These are phyloP conservation scores for Allygus modestus DNA, from an alignment of 2,888 invertebrate genomes.

Conservation along the genomic window DNA sequence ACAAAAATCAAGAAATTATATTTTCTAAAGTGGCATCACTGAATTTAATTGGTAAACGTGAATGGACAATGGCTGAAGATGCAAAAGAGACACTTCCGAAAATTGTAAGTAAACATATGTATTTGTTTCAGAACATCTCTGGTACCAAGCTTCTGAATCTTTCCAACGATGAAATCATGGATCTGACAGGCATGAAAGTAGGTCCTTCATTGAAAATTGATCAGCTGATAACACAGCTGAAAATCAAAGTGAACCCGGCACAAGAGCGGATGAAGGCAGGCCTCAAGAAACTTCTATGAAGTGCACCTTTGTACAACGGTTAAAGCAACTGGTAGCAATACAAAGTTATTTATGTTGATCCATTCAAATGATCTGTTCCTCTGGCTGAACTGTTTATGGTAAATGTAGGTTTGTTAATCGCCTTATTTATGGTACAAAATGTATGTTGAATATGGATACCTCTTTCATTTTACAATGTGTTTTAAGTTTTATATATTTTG, in stretches of 20 bases:
- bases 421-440: constrained; percentile 39
- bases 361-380: neutral
- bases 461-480: neutral
- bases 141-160: constrained; percentile 89
- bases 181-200: constrained; percentile 94
- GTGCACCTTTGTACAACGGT: neutral
- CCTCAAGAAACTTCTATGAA: constrained; percentile 76
- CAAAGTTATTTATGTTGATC: neutral
- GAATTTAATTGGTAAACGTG: no score
- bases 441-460: neutral
- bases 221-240: constrained; percentile 94
- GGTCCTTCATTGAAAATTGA: constrained; percentile 96
- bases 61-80: no score
- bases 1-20: no score
- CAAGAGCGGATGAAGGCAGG: constrained; percentile 82
- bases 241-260: constrained; percentile 88
- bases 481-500: neutral
- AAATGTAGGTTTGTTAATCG: neutral
- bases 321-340: constrained; percentile 40
- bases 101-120: no score
- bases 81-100: no score
- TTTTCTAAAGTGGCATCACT: no score
- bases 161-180: constrained; percentile 93
- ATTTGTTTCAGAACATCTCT: constrained; percentile 82
- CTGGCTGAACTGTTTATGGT: neutral